Conservation (phyloP, 2,888 invertebrate species). For the Pharmacophagus antenor region DNA sequence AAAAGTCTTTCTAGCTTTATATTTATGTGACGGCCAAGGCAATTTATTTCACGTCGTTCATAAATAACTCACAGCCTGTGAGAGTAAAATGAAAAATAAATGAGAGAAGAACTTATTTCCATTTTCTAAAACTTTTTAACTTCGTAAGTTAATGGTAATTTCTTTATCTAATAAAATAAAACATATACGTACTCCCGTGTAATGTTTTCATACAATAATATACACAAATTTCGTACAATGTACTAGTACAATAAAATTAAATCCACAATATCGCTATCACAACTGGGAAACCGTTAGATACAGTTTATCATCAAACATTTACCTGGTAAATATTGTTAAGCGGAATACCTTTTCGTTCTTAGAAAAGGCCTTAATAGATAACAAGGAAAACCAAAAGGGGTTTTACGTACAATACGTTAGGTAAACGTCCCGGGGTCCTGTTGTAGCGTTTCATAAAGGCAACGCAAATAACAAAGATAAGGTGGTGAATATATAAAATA, state of each 20-base stretch:
- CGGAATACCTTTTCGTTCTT: slow-evolving; percentile 9
- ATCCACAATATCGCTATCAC: neutral
- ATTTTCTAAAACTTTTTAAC: no score
- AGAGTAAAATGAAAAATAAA: no score
- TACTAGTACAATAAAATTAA: neutral
- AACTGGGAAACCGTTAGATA: neutral
- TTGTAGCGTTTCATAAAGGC: slow-evolving; percentile 25
- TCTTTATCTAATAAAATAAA: no score
- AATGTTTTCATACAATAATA: no score
- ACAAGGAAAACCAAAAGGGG: slow-evolving; percentile 15
- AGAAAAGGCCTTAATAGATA: slow-evolving; percentile 13
- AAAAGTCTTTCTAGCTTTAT: no score
- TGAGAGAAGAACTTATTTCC: no score
- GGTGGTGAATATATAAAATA: slow-evolving; percentile 30
- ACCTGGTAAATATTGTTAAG: slow-evolving; percentile 4
- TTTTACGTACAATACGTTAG: slow-evolving; percentile 12
- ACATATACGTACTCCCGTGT: no score
- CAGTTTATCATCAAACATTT: neutral
- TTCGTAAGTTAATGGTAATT: no score
- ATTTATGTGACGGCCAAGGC: no score
- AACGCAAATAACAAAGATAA: slow-evolving; percentile 30
- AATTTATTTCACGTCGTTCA: no score
- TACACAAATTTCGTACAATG: no score
- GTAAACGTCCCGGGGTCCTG: slow-evolving; percentile 18
- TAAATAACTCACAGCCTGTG: no score